A percentile compares a stretch with the other conserved stretches of the same genome.
Conservation (phyloP, 2,113 vertebrate species). For the Cranoglanis bouderius region DNA sequence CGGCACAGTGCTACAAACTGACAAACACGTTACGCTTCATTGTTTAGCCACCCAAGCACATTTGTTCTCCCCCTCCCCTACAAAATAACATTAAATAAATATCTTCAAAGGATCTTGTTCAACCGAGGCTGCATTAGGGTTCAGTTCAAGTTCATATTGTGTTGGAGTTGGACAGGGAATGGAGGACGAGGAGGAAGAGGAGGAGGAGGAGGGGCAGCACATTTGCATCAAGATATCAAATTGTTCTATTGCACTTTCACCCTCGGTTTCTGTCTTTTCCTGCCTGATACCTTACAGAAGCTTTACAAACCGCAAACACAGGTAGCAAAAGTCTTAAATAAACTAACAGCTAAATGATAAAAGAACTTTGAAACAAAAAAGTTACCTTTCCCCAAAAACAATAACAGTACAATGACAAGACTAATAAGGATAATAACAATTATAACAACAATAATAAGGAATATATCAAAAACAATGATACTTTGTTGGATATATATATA, state of each 20-base stretch:
- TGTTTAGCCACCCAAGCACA: background rate
- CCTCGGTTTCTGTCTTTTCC: constrained; percentile 52
- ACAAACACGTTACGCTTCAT: background rate
- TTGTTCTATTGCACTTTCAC: constrained; percentile 76
- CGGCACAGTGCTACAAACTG: background rate
- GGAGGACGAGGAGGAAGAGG: background rate
- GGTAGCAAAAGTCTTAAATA: constrained; percentile 61
- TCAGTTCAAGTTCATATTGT: background rate
- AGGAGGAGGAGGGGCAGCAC: background rate
- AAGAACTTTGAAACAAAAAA: constrained; percentile 53
- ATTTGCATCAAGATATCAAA: constrained; percentile 47
- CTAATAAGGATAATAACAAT: constrained; percentile 54
- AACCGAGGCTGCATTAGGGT: background rate
- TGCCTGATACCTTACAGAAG: constrained; percentile 54
- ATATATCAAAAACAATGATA: constrained; percentile 66
- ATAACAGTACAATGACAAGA: constrained; percentile 53
- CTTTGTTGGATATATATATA: constrained; percentile 53
- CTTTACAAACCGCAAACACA: constrained; percentile 63
- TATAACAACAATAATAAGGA: constrained; percentile 62
- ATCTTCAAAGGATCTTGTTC: constrained; percentile 35
- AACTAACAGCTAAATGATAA: constrained; percentile 56
- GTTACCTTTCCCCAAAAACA: constrained; percentile 51
- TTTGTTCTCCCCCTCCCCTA: constrained; percentile 34
- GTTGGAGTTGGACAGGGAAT: background rate
- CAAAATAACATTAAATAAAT: background rate